phyloP scores from a whole-genome alignment of 2,888 invertebrate genomes.

The Alcis repandata region DNA sequence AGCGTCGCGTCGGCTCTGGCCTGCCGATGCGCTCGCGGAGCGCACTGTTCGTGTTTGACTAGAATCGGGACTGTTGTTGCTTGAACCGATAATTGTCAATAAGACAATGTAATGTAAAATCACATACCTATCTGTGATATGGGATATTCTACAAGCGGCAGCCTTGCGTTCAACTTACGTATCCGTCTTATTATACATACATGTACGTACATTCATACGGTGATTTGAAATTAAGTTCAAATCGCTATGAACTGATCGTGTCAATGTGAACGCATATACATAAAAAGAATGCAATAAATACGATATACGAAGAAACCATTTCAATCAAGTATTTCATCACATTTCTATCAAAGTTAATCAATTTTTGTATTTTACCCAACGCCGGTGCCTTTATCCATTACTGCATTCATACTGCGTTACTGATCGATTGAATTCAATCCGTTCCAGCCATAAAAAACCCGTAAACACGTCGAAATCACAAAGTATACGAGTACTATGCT shows the following conservation, averaged over 20 bases:
- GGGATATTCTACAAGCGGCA: not conserved
- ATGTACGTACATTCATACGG: too few species aligned
- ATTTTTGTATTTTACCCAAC: slow-evolving; percentile 4
- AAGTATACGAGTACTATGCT: not conserved
- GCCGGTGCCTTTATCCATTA: slow-evolving; percentile 24
- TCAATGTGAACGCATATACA: too few species aligned
- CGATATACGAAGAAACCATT: not conserved
- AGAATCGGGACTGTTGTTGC: slow-evolving; percentile 7
- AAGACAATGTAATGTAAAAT: not conserved
- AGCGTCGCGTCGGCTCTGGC: slow-evolving; percentile 65
- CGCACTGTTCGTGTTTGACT: slow-evolving; percentile 12
- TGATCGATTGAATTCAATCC: slow-evolving; percentile 31
- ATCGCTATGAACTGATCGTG: not conserved
- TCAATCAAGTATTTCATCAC: slow-evolving; percentile 6
- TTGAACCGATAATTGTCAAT: slow-evolving; percentile 4
- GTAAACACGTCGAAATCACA: slow-evolving; percentile 21
- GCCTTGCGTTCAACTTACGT: too few species aligned
- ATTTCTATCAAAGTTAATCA: slow-evolving; percentile 6
- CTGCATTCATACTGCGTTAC: slow-evolving; percentile 20
- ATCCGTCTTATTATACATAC: too few species aligned
- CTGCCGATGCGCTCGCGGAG: slow-evolving; percentile 51
- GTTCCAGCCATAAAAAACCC: slow-evolving; percentile 25
- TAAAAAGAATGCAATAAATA: slow-evolving; percentile 2
- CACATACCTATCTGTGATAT: not conserved
- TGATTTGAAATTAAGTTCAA: too few species aligned